Evolutionary conservation across 2,797 vertebrate species (phyloP), one percentile per base, ranked within the genome.

Genomic region (Propithecus perrieri): DNA sequence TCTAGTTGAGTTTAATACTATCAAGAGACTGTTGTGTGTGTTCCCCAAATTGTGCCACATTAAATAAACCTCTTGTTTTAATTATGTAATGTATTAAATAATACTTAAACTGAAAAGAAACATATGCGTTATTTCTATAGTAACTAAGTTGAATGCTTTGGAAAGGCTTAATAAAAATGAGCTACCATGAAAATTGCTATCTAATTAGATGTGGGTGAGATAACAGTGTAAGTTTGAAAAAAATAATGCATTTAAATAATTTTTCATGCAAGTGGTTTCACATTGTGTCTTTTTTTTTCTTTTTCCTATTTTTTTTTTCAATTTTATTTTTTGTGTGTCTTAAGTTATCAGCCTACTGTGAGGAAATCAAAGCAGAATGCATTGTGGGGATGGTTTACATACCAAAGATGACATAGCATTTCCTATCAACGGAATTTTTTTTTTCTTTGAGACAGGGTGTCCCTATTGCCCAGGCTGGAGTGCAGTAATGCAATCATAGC

Each of bases 231-330:
- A 93, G 28, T 74, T 2, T 28, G 33, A 8, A 53, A 61, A 59
- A 72, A 55, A 81, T 57, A 71, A 97, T 94, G 80, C 33, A 48
- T 88, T 84, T 78, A 90, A 43, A 65, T 43, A 71, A 57, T 43
- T 86, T 74, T 74, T 24, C 30, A n/a, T 63, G 8, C 4, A 81
- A 72, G 2, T 41, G 35, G 7, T 90, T 80, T 61, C 33, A 67
- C 4, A 33, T 26, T 67, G 15, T 72, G 7, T 61, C 50, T 50
- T 57, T 43, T 43, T 43, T 43, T 43, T 43, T 7, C 41, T 43
- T 43, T 43, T 43, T 43, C 41, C 41, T 43, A 6, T 43, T 43
- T 43, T 43, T 43, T 41, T 43, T 43, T 43, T 43, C 41, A 43
- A 43, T 43, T 43, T 43, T 43, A 43, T 6, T 43, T 43, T 43